Conservation (phyloP, 2,888 invertebrate species). For the Anthrax anthrax region DNA sequence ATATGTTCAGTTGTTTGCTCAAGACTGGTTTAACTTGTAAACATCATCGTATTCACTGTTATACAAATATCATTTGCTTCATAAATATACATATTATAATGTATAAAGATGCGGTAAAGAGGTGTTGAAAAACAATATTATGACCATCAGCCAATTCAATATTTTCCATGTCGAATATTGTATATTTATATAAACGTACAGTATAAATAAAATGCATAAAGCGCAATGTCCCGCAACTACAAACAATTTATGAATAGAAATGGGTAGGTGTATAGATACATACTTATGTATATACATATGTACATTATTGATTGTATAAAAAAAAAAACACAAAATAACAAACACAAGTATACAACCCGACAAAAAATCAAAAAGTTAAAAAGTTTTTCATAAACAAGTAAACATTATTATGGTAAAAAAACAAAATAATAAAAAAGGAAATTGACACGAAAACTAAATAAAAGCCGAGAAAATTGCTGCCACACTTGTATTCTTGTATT, state of each 20-base stretch:
- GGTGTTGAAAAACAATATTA: conserved; percentile 34
- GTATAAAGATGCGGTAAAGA: conserved; percentile 16
- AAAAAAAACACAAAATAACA: too few species aligned
- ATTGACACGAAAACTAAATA: not conserved
- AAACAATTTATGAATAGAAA: not conserved
- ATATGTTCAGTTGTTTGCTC: conserved; percentile 13
- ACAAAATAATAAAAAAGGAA: not conserved
- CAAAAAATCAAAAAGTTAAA: too few species aligned
- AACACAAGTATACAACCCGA: too few species aligned
- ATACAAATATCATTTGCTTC: not conserved
- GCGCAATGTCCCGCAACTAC: not conserved
- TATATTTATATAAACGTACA: too few species aligned
- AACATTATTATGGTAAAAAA: not conserved
- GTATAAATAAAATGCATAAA: not conserved
- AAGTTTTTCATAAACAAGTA: too few species aligned
- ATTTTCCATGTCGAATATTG: not conserved
- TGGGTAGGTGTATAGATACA: not conserved
- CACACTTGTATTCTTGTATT: not conserved
- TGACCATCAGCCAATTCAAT: conserved; percentile 10
- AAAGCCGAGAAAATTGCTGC: not conserved
- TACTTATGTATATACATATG: not conserved
- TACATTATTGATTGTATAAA: not conserved
- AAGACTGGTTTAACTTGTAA: conserved; percentile 15
- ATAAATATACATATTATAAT: not conserved
- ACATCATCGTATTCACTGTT: conserved; percentile 3